A percentile compares a stretch with the other conserved stretches of the same genome.
phyloP scores from a whole-genome alignment of 2,888 invertebrate species.

The Galerucella calmariensis region DNA sequence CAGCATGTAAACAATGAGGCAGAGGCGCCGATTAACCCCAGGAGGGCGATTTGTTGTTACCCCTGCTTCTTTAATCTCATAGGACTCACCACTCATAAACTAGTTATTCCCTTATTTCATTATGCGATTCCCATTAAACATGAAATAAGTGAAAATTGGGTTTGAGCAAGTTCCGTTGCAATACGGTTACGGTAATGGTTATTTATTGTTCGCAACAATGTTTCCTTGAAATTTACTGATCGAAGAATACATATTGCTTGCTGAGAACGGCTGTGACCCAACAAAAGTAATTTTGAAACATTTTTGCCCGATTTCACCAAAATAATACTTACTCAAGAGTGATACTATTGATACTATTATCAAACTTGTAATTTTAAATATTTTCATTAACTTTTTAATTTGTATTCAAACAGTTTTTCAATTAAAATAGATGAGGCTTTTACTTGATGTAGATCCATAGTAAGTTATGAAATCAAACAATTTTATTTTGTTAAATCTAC shows the following conservation, averaged over 20 bases:
- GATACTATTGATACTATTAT: no score
- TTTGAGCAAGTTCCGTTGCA: slow-evolving; percentile 6
- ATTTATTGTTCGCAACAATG: not conserved
- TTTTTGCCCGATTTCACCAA: no score
- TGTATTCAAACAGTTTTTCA: no score
- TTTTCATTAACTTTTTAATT: no score
- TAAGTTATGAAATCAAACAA: no score
- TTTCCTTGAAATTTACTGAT: not conserved
- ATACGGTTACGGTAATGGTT: slow-evolving; percentile 4
- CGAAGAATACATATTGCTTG: not conserved
- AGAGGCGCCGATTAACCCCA: slow-evolving; percentile 61
- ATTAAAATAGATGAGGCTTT: no score
- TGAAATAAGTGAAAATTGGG: slow-evolving; percentile 33
- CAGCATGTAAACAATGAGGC: slow-evolving; percentile 61
- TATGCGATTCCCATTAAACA: slow-evolving; percentile 44
- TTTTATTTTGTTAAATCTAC: no score
- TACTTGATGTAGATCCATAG: no score
- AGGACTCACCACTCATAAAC: slow-evolving; percentile 53
- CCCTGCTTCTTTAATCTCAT: slow-evolving; percentile 45
- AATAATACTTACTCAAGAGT: no score
- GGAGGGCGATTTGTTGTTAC: slow-evolving; percentile 56
- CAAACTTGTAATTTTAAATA: no score
- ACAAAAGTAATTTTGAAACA: no score
- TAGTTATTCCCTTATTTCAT: slow-evolving; percentile 59
- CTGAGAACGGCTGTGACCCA: no score